A percentile compares a stretch with the other conserved stretches of the same genome.
These are phyloP conservation scores for Ispidina picta DNA, from an alignment of 2,797 vertebrate species.

Conservation along the genomic window DNA sequence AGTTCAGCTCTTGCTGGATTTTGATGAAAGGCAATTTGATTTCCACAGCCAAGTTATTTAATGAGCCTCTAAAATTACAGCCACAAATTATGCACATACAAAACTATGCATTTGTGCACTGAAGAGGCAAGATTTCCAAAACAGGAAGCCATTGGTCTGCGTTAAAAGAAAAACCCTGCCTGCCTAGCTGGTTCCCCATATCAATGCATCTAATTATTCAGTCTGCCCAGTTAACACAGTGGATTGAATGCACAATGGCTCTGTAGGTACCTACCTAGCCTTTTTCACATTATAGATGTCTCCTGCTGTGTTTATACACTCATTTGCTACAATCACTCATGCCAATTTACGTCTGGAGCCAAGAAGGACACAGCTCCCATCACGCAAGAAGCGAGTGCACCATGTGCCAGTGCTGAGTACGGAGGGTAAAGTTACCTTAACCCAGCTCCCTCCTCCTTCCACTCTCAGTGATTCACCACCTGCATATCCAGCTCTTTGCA, in stretches of 20 bases:
- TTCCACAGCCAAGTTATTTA: constrained; percentile 74
- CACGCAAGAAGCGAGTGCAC: accelerated
- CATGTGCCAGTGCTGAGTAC: neutral
- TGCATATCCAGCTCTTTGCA: neutral
- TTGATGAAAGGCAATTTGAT: constrained; percentile 71
- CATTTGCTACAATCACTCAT: neutral
- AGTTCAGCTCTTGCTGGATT: constrained; percentile 63
- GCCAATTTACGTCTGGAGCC: neutral
- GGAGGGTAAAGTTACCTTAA: neutral
- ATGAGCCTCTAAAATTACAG: constrained; percentile 73
- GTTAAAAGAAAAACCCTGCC: constrained; percentile 57
- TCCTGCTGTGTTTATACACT: constrained; percentile 1
- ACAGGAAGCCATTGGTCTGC: constrained; percentile 64
- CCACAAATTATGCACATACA: constrained; percentile 73
- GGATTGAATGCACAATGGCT: constrained; percentile 42
- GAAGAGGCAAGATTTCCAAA: constrained; percentile 68
- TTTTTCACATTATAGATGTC: constrained; percentile 6
- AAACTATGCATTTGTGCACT: constrained; percentile 69
- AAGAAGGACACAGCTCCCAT: neutral
- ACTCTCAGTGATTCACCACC: neutral
- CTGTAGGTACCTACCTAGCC: neutral
- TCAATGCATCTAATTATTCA: constrained; percentile 48
- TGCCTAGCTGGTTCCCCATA: constrained; percentile 17
- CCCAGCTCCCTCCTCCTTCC: neutral
- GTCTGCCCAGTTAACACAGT: neutral